These are phyloP conservation scores for Sapayoa aenigma DNA, from an alignment of 2,113 vertebrate genomes.

Conservation along the genomic window DNA sequence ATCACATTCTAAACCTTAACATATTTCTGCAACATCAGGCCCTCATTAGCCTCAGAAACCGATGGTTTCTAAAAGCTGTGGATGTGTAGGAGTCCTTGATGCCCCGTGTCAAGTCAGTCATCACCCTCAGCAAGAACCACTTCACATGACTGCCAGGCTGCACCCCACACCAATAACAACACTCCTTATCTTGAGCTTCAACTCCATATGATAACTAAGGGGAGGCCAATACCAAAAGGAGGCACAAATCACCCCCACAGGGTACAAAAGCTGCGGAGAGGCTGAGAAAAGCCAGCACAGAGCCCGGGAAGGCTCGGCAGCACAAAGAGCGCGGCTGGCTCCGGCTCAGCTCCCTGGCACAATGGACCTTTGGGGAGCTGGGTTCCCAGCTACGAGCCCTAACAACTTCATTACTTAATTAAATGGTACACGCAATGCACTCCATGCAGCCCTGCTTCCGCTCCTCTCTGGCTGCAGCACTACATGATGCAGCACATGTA, in stretches of 20 bases:
- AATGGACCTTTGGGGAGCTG: not conserved
- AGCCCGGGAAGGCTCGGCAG: rapidly evolving
- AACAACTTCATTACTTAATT: not conserved
- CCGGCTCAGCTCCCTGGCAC: not conserved
- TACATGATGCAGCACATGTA: not conserved
- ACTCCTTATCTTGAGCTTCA: not conserved
- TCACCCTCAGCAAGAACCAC: conserved; percentile 50
- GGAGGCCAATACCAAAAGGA: not conserved
- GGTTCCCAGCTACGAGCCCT: not conserved
- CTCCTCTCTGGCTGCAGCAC: not conserved
- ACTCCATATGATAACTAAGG: rapidly evolving
- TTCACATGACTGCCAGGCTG: not conserved
- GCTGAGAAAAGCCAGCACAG: not conserved
- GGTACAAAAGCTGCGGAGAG: not conserved
- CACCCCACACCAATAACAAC: not conserved
- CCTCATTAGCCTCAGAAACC: not conserved
- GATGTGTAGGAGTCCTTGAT: not conserved
- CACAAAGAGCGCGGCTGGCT: not conserved
- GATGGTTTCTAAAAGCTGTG: not conserved
- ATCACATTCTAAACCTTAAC: not conserved
- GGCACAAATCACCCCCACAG: rapidly evolving
- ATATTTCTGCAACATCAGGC: not conserved
- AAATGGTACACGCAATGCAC: not conserved
- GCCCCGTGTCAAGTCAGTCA: not conserved
- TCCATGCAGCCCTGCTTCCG: not conserved